Evolutionary conservation across 2,113 vertebrate species (phyloP).

Genomic region (Tilapia sparmanii): DNA sequence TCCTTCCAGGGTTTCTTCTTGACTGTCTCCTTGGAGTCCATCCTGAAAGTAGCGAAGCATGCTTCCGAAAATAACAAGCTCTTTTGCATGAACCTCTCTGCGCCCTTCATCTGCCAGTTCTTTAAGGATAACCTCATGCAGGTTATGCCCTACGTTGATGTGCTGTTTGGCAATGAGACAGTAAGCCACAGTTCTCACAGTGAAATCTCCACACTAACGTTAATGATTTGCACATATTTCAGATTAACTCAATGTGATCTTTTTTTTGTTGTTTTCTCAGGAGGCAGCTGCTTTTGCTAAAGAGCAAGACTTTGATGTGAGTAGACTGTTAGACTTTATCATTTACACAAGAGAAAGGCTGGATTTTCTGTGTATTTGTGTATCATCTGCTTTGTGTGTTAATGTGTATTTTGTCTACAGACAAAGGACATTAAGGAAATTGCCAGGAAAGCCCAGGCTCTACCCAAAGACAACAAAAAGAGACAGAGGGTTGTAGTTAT

Average conservation of each 20-base stretch:
- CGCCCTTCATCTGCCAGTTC: slow-evolving; percentile 95
- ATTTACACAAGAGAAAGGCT: not conserved
- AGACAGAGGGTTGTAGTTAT: slow-evolving; percentile 86
- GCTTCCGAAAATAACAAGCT: slow-evolving; percentile 89
- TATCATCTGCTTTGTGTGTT: not conserved
- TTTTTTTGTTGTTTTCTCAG: slow-evolving; percentile 63
- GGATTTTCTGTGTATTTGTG: not conserved
- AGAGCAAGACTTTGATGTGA: slow-evolving; percentile 94
- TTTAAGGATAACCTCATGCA: slow-evolving; percentile 93
- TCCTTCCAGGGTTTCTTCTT: slow-evolving; percentile 90
- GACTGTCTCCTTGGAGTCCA: slow-evolving; percentile 92
- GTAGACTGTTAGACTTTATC: slow-evolving; percentile 44
- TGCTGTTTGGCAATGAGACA: slow-evolving; percentile 94
- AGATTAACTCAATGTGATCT: not conserved
- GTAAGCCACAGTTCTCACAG: slow-evolving; percentile 64
- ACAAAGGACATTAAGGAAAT: slow-evolving; percentile 92
- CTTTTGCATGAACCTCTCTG: slow-evolving; percentile 93
- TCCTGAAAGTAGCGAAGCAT: slow-evolving; percentile 89
- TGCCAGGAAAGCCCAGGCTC: slow-evolving; percentile 82
- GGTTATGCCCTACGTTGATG: slow-evolving; percentile 90
- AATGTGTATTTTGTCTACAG: slow-evolving; percentile 60
- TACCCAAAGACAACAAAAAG: slow-evolving; percentile 87
- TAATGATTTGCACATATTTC: not conserved
- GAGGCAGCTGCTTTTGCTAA: slow-evolving; percentile 89
- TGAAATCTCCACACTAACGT: not conserved